A percentile compares a stretch with the other conserved stretches of the same genome.
Conservation (phyloP, 2,888 invertebrate species). For the Serrognathus titanus region DNA sequence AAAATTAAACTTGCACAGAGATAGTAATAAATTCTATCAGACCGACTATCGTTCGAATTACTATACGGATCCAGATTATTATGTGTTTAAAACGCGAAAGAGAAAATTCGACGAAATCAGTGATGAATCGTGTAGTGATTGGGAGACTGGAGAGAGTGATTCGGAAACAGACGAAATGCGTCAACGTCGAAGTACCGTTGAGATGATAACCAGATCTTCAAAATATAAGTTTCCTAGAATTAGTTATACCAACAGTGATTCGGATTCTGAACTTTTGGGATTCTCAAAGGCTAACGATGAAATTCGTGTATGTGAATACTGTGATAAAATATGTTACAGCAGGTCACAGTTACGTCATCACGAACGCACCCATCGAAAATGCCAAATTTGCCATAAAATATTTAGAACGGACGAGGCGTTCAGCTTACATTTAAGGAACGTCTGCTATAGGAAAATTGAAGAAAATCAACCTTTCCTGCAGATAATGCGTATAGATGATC, state of each 20-base stretch:
- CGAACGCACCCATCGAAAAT: constrained; percentile 16
- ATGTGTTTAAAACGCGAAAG: constrained; percentile 12
- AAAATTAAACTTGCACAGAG: no score
- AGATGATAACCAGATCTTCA: constrained; percentile 3
- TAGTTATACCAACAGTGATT: constrained; percentile 5
- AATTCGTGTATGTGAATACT: constrained; percentile 8
- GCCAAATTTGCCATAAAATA: constrained; percentile 15
- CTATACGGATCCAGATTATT: constrained; percentile 8
- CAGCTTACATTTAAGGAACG: constrained; percentile 9
- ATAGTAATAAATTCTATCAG: no score
- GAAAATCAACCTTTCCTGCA: constrained; percentile 7
- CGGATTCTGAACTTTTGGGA: constrained; percentile 12
- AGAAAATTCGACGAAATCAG: neutral
- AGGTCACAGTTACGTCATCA: constrained; percentile 15
- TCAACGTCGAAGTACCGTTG: no score
- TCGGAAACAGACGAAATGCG: neutral
- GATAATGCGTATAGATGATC: constrained; percentile 11
- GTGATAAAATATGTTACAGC: constrained; percentile 15
- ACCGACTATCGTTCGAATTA: neutral
- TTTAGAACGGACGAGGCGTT: constrained; percentile 11
- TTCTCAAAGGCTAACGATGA: neutral
- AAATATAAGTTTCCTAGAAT: constrained; percentile 9
- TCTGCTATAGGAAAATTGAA: constrained; percentile 12
- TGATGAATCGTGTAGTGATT: constrained; percentile 11
- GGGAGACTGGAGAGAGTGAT: constrained; percentile 8